Conservation (phyloP, 2,797 vertebrate species). For the Neosalanx taihuensis region DNA sequence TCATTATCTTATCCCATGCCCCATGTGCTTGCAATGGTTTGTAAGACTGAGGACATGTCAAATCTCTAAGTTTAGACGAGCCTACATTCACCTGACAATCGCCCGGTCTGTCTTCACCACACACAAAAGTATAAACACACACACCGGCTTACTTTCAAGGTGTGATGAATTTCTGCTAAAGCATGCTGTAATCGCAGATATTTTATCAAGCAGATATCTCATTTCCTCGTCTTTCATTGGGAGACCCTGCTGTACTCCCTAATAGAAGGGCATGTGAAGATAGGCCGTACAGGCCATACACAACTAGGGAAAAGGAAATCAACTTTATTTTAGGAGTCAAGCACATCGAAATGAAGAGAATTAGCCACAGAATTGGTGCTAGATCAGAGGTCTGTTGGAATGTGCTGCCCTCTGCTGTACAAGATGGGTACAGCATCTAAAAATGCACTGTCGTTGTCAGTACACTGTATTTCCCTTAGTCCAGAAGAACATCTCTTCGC, state of each 20-base stretch:
- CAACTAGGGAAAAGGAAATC: too few species aligned
- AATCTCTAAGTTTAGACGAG: slow-evolving; percentile 31
- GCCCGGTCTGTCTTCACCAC: background rate
- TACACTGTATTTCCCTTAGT: background rate
- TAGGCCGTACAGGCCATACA: too few species aligned
- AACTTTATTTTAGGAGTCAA: too few species aligned
- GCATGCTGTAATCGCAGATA: too few species aligned
- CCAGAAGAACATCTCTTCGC: background rate
- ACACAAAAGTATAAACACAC: too few species aligned
- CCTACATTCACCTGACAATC: slow-evolving; percentile 22
- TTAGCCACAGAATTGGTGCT: too few species aligned
- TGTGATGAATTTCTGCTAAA: too few species aligned
- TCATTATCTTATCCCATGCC: slow-evolving; percentile 2
- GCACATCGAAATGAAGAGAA: too few species aligned
- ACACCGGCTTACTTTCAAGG: too few species aligned
- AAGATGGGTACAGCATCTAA: slow-evolving; percentile 17
- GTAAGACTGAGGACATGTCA: slow-evolving; percentile 7
- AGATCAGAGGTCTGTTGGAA: slow-evolving; percentile 18
- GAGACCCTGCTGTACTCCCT: too few species aligned
- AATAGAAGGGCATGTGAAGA: too few species aligned
- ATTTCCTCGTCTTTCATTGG: background rate
- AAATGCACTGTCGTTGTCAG: background rate
- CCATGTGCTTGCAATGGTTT: background rate
- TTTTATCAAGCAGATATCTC: background rate
- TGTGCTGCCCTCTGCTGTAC: slow-evolving; percentile 59